These are phyloP conservation scores for Manduca sexta DNA, from an alignment of 1,140 invertebrate genomes.

Conservation along the genomic window DNA sequence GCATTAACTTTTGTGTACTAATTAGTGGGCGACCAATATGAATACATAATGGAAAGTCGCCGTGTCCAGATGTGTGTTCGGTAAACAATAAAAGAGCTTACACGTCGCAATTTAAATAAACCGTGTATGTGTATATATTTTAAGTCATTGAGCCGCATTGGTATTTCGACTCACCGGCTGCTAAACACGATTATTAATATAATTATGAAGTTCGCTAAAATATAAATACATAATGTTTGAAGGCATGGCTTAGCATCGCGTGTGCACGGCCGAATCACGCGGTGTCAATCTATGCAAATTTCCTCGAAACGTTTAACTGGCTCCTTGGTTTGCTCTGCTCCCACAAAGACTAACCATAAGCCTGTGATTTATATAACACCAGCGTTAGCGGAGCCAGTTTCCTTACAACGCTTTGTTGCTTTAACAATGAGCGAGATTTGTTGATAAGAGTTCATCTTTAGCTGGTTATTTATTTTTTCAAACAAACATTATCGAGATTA, in stretches of 20 bases:
- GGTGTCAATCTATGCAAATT: conserved; percentile 70
- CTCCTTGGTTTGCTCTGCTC: conserved; percentile 40
- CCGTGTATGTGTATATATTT: conserved; percentile 50
- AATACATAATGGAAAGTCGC: conserved; percentile 68
- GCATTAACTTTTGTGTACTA: conserved; percentile 68
- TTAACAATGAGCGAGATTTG: conserved; percentile 19
- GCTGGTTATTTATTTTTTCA: conserved; percentile 20
- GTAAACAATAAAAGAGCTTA: conserved; percentile 59
- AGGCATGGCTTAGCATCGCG: conserved; percentile 40
- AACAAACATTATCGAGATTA: conserved; percentile 13
- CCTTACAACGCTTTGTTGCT: conserved; percentile 13
- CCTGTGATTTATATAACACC: conserved; percentile 30
- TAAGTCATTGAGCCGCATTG: conserved; percentile 33
- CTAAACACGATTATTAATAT: conserved; percentile 27
- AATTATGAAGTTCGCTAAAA: conserved; percentile 16
- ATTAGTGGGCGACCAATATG: conserved; percentile 69
- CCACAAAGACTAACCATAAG: conserved; percentile 41
- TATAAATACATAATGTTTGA: conserved; percentile 11
- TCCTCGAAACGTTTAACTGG: conserved; percentile 64
- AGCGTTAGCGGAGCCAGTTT: conserved; percentile 18
- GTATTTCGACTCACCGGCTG: conserved; percentile 9
- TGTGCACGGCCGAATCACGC: conserved; percentile 45
- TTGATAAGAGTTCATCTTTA: conserved; percentile 22
- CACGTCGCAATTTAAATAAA: conserved; percentile 51
- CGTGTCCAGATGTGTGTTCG: conserved; percentile 61